Evolutionary conservation across 2,113 vertebrate species (phyloP), one percentile per base, ranked within the genome.

Genomic region (Hiodon tergisus): DNA sequence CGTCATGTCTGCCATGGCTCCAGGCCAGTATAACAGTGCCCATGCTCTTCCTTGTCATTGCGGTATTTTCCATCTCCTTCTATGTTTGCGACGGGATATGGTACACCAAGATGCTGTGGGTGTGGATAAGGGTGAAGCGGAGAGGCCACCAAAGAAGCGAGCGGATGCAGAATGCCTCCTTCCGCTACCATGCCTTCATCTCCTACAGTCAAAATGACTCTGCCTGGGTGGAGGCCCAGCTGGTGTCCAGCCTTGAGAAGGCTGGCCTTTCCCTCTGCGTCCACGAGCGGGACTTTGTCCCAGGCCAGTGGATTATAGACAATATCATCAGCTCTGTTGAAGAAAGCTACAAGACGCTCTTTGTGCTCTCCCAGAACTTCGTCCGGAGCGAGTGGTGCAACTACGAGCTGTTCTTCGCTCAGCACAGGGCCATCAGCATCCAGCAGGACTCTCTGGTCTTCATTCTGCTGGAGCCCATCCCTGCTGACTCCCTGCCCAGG

Each of bases 371-470:
- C 48, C 78, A 82, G 60, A 80, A 84, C 76, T 89, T 90, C 52
- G 82, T 90, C 11, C 81, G 86, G 52, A 89, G 86, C 0, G 81
- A 90, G 48, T 89, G 87, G 86, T 90, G 88, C 79, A 87, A 86
- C 75, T 90, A 90, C 4, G 89, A 90, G 82, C 82, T 88, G 6
- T 88, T 89, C 76, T 90, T 89, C 14, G 86, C 88, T 47, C 87
- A 91, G 71, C 88, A 88, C 77, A 79, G 86, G 73, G 80, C 82
- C 16, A 75, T 90, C 2, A 80, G 77, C 7, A 47, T 82, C 16
- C 83, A 84, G 6, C 70, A 77, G 51, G 88, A 91, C 76, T 88
- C 87, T 0, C 16, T 89, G 67, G 86, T 90, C 58, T 87, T 91
- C 5, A 78, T 90, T 51, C 71, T 91, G 13, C 51, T 89, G 58